Conservation (phyloP, 2,888 invertebrate species). For the Pyrgus malvae region DNA sequence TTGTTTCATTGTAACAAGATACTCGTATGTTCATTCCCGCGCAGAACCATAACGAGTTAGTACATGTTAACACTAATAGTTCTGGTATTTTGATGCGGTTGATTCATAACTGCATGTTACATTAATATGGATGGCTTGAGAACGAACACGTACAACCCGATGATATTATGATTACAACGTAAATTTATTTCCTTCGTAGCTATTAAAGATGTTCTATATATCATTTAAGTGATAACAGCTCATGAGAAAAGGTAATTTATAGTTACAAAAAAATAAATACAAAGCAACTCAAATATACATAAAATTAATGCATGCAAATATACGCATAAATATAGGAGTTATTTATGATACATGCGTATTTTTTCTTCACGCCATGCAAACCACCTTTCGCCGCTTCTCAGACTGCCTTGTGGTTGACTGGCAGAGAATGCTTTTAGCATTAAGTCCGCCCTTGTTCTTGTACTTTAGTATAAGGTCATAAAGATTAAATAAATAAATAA, state of each 20-base stretch:
- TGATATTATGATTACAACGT: slow-evolving; percentile 24
- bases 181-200: slow-evolving; percentile 23
- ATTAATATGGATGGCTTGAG: slow-evolving; percentile 27
- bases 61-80: slow-evolving; percentile 23
- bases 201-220: slow-evolving; percentile 25
- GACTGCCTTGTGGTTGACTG: too few relatives aligned
- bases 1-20: slow-evolving; percentile 6
- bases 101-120: slow-evolving; percentile 24
- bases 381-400: too few relatives aligned
- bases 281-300: not conserved
- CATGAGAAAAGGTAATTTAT: slow-evolving; percentile 14
- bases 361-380: too few relatives aligned
- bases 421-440: too few relatives aligned
- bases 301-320: not conserved
- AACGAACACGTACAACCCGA: slow-evolving; percentile 23
- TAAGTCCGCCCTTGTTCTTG: too few relatives aligned
- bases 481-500: too few relatives aligned
- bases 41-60: slow-evolving; percentile 9
- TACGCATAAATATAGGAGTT: too few relatives aligned
- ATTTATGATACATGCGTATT: too few relatives aligned
- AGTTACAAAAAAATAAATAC: not conserved
- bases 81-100: slow-evolving; percentile 24
- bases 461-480: too few relatives aligned
- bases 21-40: not conserved
- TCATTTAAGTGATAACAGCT: slow-evolving; percentile 17